phyloP scores from a whole-genome alignment of 1,140 invertebrate species.

The Zaprionus taronus region DNA sequence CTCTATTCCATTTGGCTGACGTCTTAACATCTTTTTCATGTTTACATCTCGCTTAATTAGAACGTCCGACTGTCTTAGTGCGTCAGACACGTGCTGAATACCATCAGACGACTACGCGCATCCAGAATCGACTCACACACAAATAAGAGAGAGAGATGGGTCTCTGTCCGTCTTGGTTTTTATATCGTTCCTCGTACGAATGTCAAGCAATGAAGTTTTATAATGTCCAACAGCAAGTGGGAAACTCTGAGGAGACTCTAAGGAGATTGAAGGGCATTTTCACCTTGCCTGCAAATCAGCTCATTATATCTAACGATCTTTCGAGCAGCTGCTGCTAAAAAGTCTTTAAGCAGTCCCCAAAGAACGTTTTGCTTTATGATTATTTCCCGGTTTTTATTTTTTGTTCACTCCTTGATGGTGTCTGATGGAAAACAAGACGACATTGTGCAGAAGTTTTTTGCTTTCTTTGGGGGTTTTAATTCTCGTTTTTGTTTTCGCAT shows the following conservation, averaged over 20 bases:
- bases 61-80: constrained; percentile 1
- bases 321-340: background rate
- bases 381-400: background rate
- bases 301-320: background rate
- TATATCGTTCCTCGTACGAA: background rate
- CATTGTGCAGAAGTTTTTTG: constrained; percentile 1
- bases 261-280: background rate
- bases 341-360: background rate
- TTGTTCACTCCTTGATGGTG: background rate
- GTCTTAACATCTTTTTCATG: constrained; percentile 70
- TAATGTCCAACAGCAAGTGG: background rate
- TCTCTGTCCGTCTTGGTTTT: background rate
- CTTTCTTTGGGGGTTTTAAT: constrained; percentile 25
- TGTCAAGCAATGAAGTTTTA: background rate
- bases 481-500: constrained; percentile 16
- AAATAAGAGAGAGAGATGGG: background rate
- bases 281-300: constrained; percentile 9
- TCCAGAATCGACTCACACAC: constrained; percentile 8
- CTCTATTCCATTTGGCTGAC: constrained; percentile 53
- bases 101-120: background rate
- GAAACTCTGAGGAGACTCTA: background rate
- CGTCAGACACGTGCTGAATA: background rate
- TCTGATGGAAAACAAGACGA: background rate
- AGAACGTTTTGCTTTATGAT: background rate
- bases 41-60: constrained; percentile 75